These are phyloP conservation scores for Crossaster papposus DNA, from an alignment of 53 echinoderm and acorn worm genomes.

Conservation along the genomic window DNA sequence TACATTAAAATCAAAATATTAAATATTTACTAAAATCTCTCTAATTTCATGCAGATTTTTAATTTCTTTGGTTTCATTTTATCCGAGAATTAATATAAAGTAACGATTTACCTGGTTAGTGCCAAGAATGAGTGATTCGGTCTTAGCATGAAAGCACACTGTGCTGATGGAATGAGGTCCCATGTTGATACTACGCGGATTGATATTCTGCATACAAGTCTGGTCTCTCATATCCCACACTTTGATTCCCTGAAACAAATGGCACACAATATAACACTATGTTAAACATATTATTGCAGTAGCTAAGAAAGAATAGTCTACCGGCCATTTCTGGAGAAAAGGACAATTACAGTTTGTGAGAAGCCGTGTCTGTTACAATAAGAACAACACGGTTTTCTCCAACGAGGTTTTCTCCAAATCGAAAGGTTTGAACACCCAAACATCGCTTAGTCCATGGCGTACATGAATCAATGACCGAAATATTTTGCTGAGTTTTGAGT, in stretches of 20 bases:
- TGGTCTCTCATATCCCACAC: constrained; percentile 99
- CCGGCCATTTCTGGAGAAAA: no score
- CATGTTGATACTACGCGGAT: constrained; percentile 79
- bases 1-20: neutral
- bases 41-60: neutral
- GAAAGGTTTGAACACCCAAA: no score
- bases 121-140: constrained; percentile 94
- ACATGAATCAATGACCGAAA: no score
- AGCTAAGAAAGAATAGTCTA: neutral
- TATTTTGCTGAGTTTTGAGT: no score
- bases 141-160: constrained; percentile 92
- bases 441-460: no score
- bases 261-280: neutral
- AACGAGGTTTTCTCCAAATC: no score
- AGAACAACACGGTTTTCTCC: no score
- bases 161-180: constrained; percentile 92
- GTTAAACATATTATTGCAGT: neutral
- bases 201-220: constrained; percentile 92
- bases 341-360: no score
- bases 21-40: neutral
- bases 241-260: constrained; percentile 84
- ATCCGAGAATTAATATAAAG: neutral
- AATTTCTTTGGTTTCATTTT: neutral
- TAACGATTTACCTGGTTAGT: constrained; percentile 78
- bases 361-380: no score